Conservation (phyloP, 2,797 vertebrate species). For the Uromys caudimaculatus region DNA sequence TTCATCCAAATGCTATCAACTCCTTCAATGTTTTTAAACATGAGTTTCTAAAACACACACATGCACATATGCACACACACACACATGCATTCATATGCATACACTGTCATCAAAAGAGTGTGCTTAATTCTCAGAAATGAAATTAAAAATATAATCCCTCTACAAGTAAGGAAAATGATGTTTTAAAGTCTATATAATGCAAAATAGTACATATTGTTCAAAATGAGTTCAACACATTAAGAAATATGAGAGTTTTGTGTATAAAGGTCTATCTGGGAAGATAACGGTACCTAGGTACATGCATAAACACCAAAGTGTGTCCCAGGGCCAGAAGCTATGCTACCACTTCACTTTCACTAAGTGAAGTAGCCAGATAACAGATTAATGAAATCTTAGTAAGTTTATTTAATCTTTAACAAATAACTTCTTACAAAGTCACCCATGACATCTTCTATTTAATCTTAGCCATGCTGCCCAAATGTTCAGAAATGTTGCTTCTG, state of each 20-base stretch:
- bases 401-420: conserved; percentile 15
- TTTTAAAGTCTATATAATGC: neutral
- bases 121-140: conserved; percentile 40
- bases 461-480: neutral
- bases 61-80: neutral
- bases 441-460: conserved; percentile 4
- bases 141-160: conserved; percentile 24
- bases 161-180: conserved; percentile 22
- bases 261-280: neutral
- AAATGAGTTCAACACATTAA: conserved; percentile 10
- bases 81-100: neutral
- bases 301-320: neutral
- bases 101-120: neutral
- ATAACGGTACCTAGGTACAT: neutral
- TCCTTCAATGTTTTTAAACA: conserved; percentile 62
- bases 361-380: neutral
- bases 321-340: neutral
- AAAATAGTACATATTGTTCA: conserved; percentile 48
- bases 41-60: conserved; percentile 36
- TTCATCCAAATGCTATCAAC: conserved; percentile 41
- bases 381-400: neutral
- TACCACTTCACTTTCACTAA: neutral
- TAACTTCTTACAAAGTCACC: conserved; percentile 21
- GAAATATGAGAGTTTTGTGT: neutral
- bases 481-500: neutral